Conservation (phyloP, 1,140 invertebrate species). For the Hermatobates lingyangjiaoensis region DNA sequence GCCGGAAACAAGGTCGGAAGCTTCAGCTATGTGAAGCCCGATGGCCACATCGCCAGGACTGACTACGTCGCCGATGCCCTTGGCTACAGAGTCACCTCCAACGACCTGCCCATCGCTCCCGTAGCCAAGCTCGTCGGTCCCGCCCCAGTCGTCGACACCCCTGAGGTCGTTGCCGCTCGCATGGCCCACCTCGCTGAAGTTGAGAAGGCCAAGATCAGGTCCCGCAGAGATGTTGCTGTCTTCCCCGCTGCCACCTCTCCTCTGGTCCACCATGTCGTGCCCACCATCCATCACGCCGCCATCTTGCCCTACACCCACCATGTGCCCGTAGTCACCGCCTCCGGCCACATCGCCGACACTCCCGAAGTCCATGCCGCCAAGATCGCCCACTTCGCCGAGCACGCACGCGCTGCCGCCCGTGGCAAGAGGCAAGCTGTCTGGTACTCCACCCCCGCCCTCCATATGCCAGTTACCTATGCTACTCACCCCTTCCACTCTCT, state of each 20-base stretch:
- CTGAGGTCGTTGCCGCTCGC: slow-evolving; percentile 15
- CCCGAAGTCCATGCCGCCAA: slow-evolving; percentile 17
- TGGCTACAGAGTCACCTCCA: slow-evolving; percentile 33
- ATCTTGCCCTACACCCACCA: slow-evolving; percentile 5
- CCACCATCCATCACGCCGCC: slow-evolving; percentile 4
- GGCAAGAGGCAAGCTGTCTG: neutral
- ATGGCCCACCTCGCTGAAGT: slow-evolving; percentile 20
- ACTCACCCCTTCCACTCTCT: slow-evolving; percentile 3
- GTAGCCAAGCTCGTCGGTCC: slow-evolving; percentile 10
- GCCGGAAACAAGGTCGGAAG: slow-evolving; percentile 32
- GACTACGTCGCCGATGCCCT: slow-evolving; percentile 27
- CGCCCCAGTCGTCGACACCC: slow-evolving; percentile 16
- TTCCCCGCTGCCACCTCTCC: slow-evolving; percentile 22
- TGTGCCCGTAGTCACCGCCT: slow-evolving; percentile 5
- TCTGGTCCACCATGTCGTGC: slow-evolving; percentile 3
- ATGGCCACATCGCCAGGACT: slow-evolving; percentile 29
- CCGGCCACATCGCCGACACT: slow-evolving; percentile 13
- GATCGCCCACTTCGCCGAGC: slow-evolving; percentile 15
- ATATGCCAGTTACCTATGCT: neutral
- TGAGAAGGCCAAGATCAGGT: slow-evolving; percentile 20
- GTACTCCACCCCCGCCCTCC: neutral
- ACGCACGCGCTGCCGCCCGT: slow-evolving; percentile 2
- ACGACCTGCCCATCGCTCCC: slow-evolving; percentile 27
- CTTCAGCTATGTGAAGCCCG: slow-evolving; percentile 33
- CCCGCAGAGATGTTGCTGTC: slow-evolving; percentile 21